Conservation (phyloP, 2,888 invertebrate genomes). For the Keiferia lycopersicella region DNA sequence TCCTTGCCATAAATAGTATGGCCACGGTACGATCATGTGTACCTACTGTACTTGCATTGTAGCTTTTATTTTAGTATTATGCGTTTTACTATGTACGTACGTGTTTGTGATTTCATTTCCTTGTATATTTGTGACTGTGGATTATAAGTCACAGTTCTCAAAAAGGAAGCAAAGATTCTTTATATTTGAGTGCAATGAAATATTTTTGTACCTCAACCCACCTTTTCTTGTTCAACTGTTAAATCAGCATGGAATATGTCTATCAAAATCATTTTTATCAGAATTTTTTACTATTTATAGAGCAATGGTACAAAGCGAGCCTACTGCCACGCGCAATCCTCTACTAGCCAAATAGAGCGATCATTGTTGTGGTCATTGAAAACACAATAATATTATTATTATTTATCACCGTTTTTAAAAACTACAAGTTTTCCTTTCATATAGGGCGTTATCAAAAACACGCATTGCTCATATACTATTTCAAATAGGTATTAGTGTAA, state of each 20-base stretch:
- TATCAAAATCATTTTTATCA: too few relatives aligned
- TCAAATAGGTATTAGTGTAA: slow-evolving; percentile 6
- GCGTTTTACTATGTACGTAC: neutral
- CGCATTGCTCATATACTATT: too few relatives aligned
- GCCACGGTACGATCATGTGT: neutral
- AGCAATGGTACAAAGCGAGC: too few relatives aligned
- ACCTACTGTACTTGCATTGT: neutral
- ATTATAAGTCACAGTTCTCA: neutral
- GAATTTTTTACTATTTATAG: too few relatives aligned
- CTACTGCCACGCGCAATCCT: too few relatives aligned
- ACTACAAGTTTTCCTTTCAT: neutral
- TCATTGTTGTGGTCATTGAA: too few relatives aligned
- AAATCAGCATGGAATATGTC: too few relatives aligned
- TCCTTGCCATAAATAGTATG: slow-evolving; percentile 70
- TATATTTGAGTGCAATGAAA: neutral
- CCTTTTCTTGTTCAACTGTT: neutral
- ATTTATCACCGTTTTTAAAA: too few relatives aligned
- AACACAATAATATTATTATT: too few relatives aligned
- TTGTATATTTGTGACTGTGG: neutral
- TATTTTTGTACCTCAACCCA: too few relatives aligned
- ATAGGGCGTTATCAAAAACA: too few relatives aligned
- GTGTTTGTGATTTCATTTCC: neutral
- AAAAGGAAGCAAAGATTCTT: neutral
- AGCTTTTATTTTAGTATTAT: neutral
- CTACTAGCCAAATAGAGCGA: too few relatives aligned